Conservation (phyloP, 1,140 invertebrate species). For the Phthorimaea operculella region DNA sequence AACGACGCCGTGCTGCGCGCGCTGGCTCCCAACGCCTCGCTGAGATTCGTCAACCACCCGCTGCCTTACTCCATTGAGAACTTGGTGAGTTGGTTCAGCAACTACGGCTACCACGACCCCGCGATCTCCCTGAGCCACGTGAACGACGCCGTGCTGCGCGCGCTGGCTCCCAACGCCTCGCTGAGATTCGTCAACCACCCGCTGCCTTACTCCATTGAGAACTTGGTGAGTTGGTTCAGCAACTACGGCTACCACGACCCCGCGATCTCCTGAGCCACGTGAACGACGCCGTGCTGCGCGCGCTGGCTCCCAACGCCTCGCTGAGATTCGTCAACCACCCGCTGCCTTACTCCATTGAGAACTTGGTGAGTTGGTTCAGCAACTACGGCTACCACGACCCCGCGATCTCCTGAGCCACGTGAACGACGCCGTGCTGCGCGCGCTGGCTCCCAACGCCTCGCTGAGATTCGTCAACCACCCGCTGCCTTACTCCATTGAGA, state of each 20-base stretch:
- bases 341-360: conserved; percentile 56
- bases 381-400: conserved; percentile 77
- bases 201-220: no score
- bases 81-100: conserved; percentile 71
- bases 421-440: conserved; percentile 71
- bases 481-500: conserved; percentile 53
- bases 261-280: conserved; percentile 73
- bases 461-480: conserved; percentile 66
- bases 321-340: conserved; percentile 66
- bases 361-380: conserved; percentile 71
- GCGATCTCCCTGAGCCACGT: conserved; percentile 73
- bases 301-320: conserved; percentile 37
- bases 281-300: conserved; percentile 71
- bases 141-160: conserved; percentile 71
- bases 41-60: conserved; percentile 62
- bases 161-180: conserved; percentile 37
- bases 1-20: conserved; percentile 72
- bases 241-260: conserved; percentile 77
- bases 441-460: conserved; percentile 37
- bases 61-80: conserved; percentile 56
- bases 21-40: conserved; percentile 43
- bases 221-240: no score
- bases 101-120: conserved; percentile 76
- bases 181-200: conserved; percentile 68
- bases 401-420: conserved; percentile 73